Evolutionary conservation across 2,113 vertebrate species (phyloP), one percentile per base, ranked within the genome.

Genomic region (Catharus bicknelli): DNA sequence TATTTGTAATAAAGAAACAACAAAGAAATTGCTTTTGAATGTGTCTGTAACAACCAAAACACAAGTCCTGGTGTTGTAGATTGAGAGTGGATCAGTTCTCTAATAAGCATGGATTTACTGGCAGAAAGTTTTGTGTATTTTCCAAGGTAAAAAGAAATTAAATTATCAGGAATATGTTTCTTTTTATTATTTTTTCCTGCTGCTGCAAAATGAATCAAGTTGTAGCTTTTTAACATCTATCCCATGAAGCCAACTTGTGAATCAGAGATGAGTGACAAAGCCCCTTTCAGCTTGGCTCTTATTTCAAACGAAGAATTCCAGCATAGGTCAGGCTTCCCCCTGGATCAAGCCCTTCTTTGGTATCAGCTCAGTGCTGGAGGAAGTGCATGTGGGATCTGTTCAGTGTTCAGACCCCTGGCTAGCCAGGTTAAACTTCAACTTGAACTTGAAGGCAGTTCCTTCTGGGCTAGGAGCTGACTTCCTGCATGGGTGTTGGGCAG

Each of bases 401-500:
- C 5, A 23, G n/a, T 19, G 3, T 55, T 42, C 38, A 34, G 22
- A 79, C 30, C 19, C 34, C 1, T 0, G 9, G 30, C 21, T 53
- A 40, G 27, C 26, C 63, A 66, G 20, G 36, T 79, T 53, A 53
- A 72, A 63, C 20, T 51, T 78, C 32, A 13, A 2, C 18, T 36
- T 45, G 6, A 67, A 36, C 5, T n/a, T 73, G 42, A 54, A 86
- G n/a, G 29, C 23, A 76, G 43, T 7, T 77, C 8, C 27, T 73
- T 86, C 13, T 34, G 54, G 62, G 10, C 47, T 40, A 30, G 55
- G 19, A 58, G 19, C 25, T 70, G n/a, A 16, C 13, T 53, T 34
- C 12, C 4, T 0, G 0, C 3, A 0, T 16, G 7, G 18, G 5
- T 1, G 0, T 22, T 53, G 15, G 11, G 14, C 45, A 48, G 50